Evolutionary conservation across 2,888 invertebrate genomes (phyloP), one percentile per base, ranked within the genome.

Genomic region (Sisyra terminalis): DNA sequence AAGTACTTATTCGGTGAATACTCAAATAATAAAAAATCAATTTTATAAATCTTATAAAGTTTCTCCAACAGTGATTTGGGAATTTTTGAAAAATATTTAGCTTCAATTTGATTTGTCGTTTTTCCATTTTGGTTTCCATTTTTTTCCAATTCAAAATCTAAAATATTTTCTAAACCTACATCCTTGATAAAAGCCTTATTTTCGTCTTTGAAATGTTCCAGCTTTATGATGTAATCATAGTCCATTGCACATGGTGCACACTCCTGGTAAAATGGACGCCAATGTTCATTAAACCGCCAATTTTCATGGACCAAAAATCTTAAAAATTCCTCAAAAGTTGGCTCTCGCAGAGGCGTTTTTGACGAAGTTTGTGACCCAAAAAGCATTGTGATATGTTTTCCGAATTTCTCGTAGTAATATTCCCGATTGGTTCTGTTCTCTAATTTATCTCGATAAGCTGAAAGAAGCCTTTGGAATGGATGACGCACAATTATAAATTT

Each of bases 391-490:
- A 61, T 60, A n/a, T 55, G 54, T 7, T 55, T 50, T 24, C 59
- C 57, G 44, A 54, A 60, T 42, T 52, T 51, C 47, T 49, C 52
- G 40, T 58, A 57, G 44, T 60, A 60, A 46, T 58, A 60, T 45
- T 57, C 53, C 43, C 55, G 51, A 15, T 53, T 53, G 44, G 52
- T 49, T 40, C 54, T 53, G 29, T 54, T 48, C 40, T 59, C 61
- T 46, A 71, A 60, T 53, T 71, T 70, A 49, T 70, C 68, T 45
- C 66, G 56, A 46, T 64, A 71, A 1, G 69, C 69, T 11, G 70
- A 70, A 24, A 71, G 50, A 7, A 70, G 50, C 34, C 70, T 55
- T 49, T 70, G 67, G 42, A 69, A 61, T 2, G 71, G 70, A 51
- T 70, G 66, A 10, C 70, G 53, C 2, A 68, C 68, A 42, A 71